Evolutionary conservation across 2,888 invertebrate genomes (phyloP), one percentile per base, ranked within the genome.

Genomic region (Hypsopygia costalis): DNA sequence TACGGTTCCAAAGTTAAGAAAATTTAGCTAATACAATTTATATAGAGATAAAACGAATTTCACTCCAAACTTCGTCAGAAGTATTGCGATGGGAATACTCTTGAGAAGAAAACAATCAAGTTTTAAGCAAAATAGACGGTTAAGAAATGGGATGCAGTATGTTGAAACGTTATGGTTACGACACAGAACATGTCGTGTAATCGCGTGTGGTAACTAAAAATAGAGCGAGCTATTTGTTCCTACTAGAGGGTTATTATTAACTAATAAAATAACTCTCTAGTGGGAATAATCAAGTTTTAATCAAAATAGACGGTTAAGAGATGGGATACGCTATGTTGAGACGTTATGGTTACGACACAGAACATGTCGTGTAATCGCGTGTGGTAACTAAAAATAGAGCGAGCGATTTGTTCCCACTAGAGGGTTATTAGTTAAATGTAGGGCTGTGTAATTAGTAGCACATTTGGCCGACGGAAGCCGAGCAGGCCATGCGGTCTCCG

Each of bases 11-110:
- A 65, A 69, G 68, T 71, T 68, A 59, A 64, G 70, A 71, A 69
- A 75, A 75, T 82, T 81, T 73, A 65, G 74, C 67, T 78, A 70
- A 82, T 75, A 80, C 73, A 81, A 81, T 81, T 82, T 78, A 74
- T 69, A 69, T 64, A 62, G 62, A 72, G 71, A 79, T 75, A 76
- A 71, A 78, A 76, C 16, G 16, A 16, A n/a, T n/a, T n/a, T n/a
- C n/a, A n/a, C 62, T 73, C 62, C 49, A 51, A 58, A 60, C 51
- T 52, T 51, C 46, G 45, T 40, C 36, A 34, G 40, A 47, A 46
- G 33, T 48, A 40, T 33, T 45, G 21, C 29, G 33, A n/a, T 34
- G 41, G 30, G 21, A 36, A 36, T 32, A 22, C 35, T 45, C 27
- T n/a, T 27, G n/a, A 39, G 25, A 32, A 34, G 32, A 27, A 39